Base-by-base conservation (phyloP, 2,888 invertebrate genomes). In the Andrena flavipes region DNA sequence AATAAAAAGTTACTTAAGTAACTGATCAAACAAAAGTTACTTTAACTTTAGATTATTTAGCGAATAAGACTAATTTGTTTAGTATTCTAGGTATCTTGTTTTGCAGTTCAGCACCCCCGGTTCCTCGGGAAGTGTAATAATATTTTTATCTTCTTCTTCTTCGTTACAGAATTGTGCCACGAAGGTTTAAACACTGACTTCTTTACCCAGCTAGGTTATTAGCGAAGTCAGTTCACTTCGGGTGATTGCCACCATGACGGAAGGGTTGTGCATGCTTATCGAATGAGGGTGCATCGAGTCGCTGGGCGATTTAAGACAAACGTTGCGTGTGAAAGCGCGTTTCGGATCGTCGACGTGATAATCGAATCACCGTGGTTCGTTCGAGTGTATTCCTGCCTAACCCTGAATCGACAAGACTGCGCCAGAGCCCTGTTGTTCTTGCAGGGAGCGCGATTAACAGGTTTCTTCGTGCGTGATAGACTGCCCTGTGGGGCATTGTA, bases 271-370 rank as follows among this genome's bases (percentile, higher is more conserved):
- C 59, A 29, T 59, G 64, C 51, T 72, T 49, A n/a, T 63, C 67
- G 76, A 75, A 71, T 13, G 48, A 68, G 74, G 56, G 56, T 75
- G 70, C 83, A 83, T 73, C 72, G 72, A 49, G 51, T 59, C 62
- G 68, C 29, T 49, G 49, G 29, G 26, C 69, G 35, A 26, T 64
- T 68, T 75, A 82, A 82, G 65, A 54, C 72, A 74, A 74, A 74
- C 76, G 62, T 70, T 35, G 51, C 70, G 62, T 62, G 76, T 63
- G 30, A 51, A 70, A 54, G 20, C 70, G 51, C 63, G 63, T 74
- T 74, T 74, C 68, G 59, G 74, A 59, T 68, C 68, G 74, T 35
- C 72, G 72, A 65, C 51, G 72, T 73, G 65, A 51, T 73, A 73
- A 73, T 73, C 72, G 72, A 73, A 73, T 73, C 72, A 54, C 26